Evolutionary conservation across 1,140 invertebrate genomes (phyloP).

Genomic region (Euborellia annulipes): DNA sequence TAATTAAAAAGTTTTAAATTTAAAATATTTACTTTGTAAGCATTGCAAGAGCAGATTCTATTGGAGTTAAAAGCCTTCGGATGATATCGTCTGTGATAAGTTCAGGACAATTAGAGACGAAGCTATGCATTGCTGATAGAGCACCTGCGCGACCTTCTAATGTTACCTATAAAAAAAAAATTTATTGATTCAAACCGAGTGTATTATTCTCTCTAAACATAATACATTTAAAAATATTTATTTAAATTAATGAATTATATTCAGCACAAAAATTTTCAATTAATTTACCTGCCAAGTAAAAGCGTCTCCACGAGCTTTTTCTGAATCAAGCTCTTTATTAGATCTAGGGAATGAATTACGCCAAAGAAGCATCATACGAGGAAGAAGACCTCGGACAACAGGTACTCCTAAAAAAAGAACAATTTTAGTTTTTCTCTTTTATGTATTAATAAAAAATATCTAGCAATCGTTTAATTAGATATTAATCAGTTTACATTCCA

Average conservation of each 20-base stretch:
- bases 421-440: constrained; percentile 11
- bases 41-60: constrained; percentile 89
- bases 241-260: too few relatives aligned
- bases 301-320: constrained; percentile 91
- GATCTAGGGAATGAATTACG: constrained; percentile 94
- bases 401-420: constrained; percentile 44
- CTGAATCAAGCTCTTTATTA: constrained; percentile 87
- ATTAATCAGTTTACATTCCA: too few relatives aligned
- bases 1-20: too few relatives aligned
- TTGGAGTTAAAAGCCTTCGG: constrained; percentile 68
- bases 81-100: constrained; percentile 83
- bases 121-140: constrained; percentile 86
- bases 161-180: constrained; percentile 44
- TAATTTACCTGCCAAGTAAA: constrained; percentile 83
- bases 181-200: neutral
- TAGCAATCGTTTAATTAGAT: neutral
- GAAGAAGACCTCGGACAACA: constrained; percentile 75
- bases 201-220: too few relatives aligned
- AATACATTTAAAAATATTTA: too few relatives aligned
- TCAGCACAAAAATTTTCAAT: too few relatives aligned
- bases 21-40: constrained; percentile 87
- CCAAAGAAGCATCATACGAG: constrained; percentile 90
- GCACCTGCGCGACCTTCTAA: constrained; percentile 92
- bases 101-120: constrained; percentile 79
- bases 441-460: constrained; percentile 2